Conservation (phyloP, 2,888 invertebrate species). For the Dysmachus trigonus region DNA sequence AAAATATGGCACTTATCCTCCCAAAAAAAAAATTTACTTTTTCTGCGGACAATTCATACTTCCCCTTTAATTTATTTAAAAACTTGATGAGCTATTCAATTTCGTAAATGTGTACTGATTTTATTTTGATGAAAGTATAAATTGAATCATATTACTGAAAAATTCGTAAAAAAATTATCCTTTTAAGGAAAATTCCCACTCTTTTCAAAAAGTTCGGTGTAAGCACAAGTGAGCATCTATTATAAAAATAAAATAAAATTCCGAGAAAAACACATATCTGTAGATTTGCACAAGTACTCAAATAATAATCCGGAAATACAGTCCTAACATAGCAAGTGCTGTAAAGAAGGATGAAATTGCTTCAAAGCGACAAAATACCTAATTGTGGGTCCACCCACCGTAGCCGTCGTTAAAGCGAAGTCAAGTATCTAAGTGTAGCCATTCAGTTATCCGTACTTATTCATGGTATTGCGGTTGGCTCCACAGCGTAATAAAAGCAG, state of each 20-base stretch:
- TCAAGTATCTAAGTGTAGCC: constrained; percentile 16
- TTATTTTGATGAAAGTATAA: neutral
- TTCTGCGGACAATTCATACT: too few relatives aligned
- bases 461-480: constrained; percentile 37
- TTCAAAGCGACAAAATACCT: constrained; percentile 29
- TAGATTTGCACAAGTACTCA: neutral
- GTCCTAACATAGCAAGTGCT: neutral
- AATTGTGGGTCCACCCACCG: constrained; percentile 13
- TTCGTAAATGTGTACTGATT: neutral
- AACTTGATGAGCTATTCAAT: too few relatives aligned
- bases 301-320: constrained; percentile 12
- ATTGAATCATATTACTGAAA: neutral
- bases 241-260: neutral
- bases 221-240: neutral
- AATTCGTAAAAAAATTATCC: neutral
- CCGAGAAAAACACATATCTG: neutral
- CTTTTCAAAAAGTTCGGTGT: neutral
- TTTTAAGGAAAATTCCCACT: neutral
- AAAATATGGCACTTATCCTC: too few relatives aligned
- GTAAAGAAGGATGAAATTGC: constrained; percentile 26
- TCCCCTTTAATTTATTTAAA: too few relatives aligned
- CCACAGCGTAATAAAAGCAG: constrained; percentile 13
- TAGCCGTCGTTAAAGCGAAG: neutral
- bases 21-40: too few relatives aligned
- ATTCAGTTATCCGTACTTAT: constrained; percentile 36